A percentile compares a stretch with the other conserved stretches of the same genome.
These are phyloP conservation scores for Trichonephila clavata DNA, from an alignment of 1,140 invertebrate species.

Conservation along the genomic window DNA sequence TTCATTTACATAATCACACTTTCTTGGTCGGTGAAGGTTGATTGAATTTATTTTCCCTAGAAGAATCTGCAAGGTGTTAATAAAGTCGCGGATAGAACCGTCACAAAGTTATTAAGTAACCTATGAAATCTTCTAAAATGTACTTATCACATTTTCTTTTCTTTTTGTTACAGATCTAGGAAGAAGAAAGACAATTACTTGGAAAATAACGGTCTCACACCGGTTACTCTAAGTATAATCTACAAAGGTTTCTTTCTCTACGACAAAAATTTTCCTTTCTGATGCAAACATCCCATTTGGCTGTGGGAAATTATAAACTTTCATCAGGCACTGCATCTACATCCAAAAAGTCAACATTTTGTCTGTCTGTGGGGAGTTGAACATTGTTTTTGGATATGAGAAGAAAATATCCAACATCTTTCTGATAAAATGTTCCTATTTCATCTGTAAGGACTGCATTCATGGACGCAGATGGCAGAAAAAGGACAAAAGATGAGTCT, in stretches of 20 bases:
- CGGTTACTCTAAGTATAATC: constrained; percentile 79
- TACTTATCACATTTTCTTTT: not conserved
- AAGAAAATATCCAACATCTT: constrained; percentile 91
- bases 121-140: not conserved
- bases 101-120: too few relatives aligned
- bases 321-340: constrained; percentile 77
- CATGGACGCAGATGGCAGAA: not conserved
- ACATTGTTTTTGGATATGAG: constrained; percentile 85
- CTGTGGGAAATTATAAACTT: constrained; percentile 80
- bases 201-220: not conserved
- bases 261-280: too few relatives aligned
- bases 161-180: not conserved
- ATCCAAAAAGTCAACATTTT: constrained; percentile 85
- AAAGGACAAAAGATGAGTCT: too few relatives aligned
- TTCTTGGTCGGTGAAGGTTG: too few relatives aligned
- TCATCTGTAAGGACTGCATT: not conserved
- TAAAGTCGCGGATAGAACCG: too few relatives aligned
- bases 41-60: too few relatives aligned
- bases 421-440: constrained; percentile 81
- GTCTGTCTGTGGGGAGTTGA: constrained; percentile 96
- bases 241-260: too few relatives aligned
- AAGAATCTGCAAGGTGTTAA: too few relatives aligned
- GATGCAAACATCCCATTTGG: constrained; percentile 80
- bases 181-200: not conserved
- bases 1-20: too few relatives aligned